These are phyloP conservation scores for Brachyptera risi DNA, from an alignment of 2,888 invertebrate species.

Conservation along the genomic window DNA sequence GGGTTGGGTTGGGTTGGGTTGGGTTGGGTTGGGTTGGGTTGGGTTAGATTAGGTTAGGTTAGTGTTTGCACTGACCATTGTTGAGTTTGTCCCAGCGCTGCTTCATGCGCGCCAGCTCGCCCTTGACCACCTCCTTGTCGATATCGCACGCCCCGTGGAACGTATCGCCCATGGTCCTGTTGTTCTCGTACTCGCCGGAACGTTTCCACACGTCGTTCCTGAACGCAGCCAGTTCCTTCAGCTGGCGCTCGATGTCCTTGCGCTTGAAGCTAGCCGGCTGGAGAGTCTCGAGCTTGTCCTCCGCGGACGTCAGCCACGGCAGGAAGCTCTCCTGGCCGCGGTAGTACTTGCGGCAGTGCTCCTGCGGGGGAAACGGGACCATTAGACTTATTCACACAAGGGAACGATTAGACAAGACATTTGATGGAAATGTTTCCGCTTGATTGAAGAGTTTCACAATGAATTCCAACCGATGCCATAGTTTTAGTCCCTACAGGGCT, in stretches of 20 bases:
- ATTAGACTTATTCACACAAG: no score
- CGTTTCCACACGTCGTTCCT: constrained; percentile 92
- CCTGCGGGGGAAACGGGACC: no score
- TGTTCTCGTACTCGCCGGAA: constrained; percentile 89
- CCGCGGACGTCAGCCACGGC: constrained; percentile 83
- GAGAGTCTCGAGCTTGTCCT: constrained; percentile 75
- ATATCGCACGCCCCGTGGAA: constrained; percentile 85
- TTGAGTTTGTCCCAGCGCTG: constrained; percentile 89
- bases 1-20: no score
- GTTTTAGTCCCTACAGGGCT: no score
- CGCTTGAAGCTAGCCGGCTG: constrained; percentile 78
- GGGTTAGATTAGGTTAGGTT: no score
- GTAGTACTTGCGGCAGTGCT: constrained; percentile 87
- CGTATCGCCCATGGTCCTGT: constrained; percentile 78
- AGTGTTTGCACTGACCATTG: constrained; percentile 65
- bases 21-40: no score
- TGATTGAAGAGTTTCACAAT: no score
- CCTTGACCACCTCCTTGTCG: constrained; percentile 85
- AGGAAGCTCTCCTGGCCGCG: constrained; percentile 79
- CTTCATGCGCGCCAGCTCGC: constrained; percentile 74
- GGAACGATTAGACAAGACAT: no score
- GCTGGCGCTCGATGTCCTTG: constrained; percentile 80
- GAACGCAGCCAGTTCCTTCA: constrained; percentile 82
- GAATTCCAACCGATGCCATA: no score
- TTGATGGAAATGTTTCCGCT: no score